A percentile compares a stretch with the other conserved stretches of the same genome.
Conservation (phyloP, 2,888 invertebrate genomes). For the Oligia latruncula region DNA sequence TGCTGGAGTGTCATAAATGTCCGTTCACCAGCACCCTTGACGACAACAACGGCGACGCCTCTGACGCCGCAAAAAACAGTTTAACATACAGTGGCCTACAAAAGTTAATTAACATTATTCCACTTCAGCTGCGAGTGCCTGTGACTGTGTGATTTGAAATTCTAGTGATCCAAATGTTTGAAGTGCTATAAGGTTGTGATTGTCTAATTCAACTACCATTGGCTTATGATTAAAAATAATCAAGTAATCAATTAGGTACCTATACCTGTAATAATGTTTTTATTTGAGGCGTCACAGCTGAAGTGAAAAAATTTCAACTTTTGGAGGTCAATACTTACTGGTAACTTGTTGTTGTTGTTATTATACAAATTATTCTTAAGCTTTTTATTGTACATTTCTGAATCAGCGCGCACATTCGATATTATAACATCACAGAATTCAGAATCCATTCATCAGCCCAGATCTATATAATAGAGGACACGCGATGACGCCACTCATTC, state of each 20-base stretch:
- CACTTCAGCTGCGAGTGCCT: no score
- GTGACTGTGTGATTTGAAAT: no score
- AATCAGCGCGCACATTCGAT: background rate
- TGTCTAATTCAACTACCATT: no score
- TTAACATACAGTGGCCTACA: background rate
- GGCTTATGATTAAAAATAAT: no score
- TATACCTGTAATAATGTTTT: background rate
- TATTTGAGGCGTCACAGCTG: background rate
- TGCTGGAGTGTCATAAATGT: background rate
- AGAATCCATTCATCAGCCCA: slow-evolving; percentile 7
- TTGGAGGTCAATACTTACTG: no score
- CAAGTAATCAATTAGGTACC: background rate
- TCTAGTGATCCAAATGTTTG: no score
- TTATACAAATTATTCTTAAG: background rate
- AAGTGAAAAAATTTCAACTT: background rate
- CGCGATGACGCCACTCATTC: slow-evolving; percentile 37
- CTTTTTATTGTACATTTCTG: background rate
- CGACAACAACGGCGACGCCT: background rate
- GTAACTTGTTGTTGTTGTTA: no score
- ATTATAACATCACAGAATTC: background rate
- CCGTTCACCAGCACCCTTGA: background rate
- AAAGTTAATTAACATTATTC: no score
- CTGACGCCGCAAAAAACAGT: background rate
- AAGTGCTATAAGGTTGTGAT: no score
- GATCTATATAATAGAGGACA: background rate